Conservation (phyloP, 2,888 invertebrate species). For the Isoperla grammatica region DNA sequence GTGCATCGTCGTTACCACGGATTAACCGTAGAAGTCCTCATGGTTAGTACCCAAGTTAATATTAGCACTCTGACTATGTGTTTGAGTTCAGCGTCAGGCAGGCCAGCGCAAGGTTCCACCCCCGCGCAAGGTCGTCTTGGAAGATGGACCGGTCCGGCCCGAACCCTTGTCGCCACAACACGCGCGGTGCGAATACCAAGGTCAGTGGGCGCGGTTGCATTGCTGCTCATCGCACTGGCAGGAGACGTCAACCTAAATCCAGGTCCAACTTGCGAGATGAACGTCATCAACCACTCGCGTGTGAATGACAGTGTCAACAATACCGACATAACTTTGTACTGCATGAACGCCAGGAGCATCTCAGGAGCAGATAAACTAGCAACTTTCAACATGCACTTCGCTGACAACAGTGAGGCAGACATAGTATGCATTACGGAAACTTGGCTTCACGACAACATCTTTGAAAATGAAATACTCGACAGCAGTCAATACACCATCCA, state of each 20-base stretch:
- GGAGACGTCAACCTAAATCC: constrained; percentile 1
- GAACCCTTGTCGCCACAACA: too few relatives aligned
- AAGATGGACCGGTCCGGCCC: too few relatives aligned
- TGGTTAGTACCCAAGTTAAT: too few relatives aligned
- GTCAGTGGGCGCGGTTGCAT: neutral
- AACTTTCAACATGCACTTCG: constrained; percentile 3
- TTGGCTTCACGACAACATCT: neutral
- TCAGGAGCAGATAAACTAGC: neutral
- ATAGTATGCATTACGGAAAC: neutral
- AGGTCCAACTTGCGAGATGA: neutral
- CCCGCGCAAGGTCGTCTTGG: too few relatives aligned
- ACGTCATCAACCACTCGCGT: neutral
- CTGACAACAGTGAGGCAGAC: constrained; percentile 8
- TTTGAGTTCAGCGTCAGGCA: too few relatives aligned
- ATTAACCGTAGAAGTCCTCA: neutral
- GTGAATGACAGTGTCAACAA: too few relatives aligned
- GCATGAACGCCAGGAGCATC: constrained; percentile 8
- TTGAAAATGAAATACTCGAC: constrained; percentile 3
- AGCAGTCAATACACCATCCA: neutral
- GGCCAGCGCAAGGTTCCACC: too few relatives aligned
- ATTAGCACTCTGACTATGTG: too few relatives aligned
- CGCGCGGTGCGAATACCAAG: too few relatives aligned
- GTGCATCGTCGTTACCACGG: neutral
- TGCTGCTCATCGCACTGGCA: neutral
- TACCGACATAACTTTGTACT: neutral